These are phyloP conservation scores for Terebella lapidaria DNA, from an alignment of 2,888 invertebrate species.

Conservation along the genomic window DNA sequence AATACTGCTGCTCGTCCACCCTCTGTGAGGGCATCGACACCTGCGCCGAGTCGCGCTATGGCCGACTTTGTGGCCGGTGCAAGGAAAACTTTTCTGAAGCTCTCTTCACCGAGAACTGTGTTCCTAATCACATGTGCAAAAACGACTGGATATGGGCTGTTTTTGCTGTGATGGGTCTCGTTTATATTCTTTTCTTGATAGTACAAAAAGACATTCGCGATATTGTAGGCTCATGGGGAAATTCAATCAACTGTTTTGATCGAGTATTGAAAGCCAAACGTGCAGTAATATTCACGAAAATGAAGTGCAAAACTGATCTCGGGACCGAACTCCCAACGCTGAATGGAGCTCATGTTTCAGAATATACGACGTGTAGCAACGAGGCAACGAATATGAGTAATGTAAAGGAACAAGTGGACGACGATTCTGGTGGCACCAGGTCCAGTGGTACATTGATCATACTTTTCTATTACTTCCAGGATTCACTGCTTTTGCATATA, in stretches of 20 bases:
- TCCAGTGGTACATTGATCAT: conserved; percentile 8
- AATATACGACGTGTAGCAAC: too few species aligned
- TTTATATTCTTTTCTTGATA: conserved; percentile 16
- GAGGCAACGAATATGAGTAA: too few species aligned
- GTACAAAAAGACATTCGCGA: conserved; percentile 13
- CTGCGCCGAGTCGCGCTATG: conserved; percentile 13
- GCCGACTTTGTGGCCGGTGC: conserved; percentile 21
- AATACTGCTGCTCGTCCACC: conserved; percentile 14
- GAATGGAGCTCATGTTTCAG: too few species aligned
- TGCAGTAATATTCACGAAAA: too few species aligned
- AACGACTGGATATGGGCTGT: conserved; percentile 10
- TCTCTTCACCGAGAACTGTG: conserved; percentile 17
- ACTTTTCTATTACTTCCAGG: conserved; percentile 20
- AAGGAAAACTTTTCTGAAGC: conserved; percentile 17
- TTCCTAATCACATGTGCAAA: conserved; percentile 13
- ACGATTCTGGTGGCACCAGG: background rate
- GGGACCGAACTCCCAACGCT: too few species aligned
- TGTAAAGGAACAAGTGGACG: too few species aligned
- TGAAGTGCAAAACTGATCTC: too few species aligned
- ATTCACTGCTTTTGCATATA: conserved; percentile 15
- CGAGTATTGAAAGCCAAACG: background rate
- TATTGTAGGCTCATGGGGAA: conserved; percentile 1
- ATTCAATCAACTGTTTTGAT: background rate
- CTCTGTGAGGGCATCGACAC: conserved; percentile 9
- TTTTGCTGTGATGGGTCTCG: conserved; percentile 2